Base-by-base conservation (phyloP, 2,797 vertebrate genomes). In the Parauchenoglanis punctatus region DNA sequence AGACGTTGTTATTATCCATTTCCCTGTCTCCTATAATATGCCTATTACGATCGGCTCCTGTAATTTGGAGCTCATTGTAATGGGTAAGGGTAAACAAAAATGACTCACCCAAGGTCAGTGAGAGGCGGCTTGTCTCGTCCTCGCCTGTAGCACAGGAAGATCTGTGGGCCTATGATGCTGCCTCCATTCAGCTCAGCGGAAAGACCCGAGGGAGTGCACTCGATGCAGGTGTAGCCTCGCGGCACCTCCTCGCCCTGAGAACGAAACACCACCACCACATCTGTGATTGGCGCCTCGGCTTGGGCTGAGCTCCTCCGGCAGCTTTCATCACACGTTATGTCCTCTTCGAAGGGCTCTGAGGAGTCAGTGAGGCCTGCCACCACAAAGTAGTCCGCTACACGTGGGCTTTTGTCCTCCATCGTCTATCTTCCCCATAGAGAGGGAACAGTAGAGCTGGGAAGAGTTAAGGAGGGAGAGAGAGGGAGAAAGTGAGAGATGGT, bases 331-430 rank as follows among this genome's bases (percentile, higher is more conserved):
- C 97, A 97, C 92, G 98, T 97, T 91, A 98, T 96, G 92, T 99
- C 97, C 88, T 99, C 98, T 92, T 99, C 99, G 25, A 99, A 96
- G 49, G 97, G 99, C 91, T 98, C 98, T 85, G 97, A 97, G 31
- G 94, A 95, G 91, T 98, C 96, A 0, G 98, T 99, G 87, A 99
- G 95, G 91, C 99, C 99, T 1, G 98, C 98, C 89, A 99, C 97
- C 93, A 99, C 99, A 91, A 99, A 99, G 95, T 99, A 99, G 95
- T 99, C 99, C 28, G 98, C 99, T 91, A 99, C 98, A 93, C 97
- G 98, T 90, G 97, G 97, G 77, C 97, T 97, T 95, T 98, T 99
- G 96, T 99, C 98, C 96, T 99, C 99, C 97, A 98, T 97, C 97
- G 98, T 99, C 93, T 96, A 97, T 96, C 97, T 98, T 97, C 94